These are phyloP conservation scores for Schizaphis graminum DNA, from an alignment of 2,888 invertebrate species.

Conservation along the genomic window DNA sequence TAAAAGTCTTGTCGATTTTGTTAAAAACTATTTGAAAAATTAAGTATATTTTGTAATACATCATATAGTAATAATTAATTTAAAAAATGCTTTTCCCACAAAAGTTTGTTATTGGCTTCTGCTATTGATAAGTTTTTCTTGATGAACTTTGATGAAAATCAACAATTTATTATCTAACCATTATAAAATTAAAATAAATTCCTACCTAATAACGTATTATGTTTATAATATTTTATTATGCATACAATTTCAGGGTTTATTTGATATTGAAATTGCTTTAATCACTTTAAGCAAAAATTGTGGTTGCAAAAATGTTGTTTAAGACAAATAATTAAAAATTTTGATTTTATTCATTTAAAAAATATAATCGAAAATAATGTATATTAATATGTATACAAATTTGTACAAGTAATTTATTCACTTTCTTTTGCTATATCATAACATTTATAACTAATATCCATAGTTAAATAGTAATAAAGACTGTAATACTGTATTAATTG, in stretches of 20 bases:
- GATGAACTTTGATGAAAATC: not conserved
- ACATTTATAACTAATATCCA: too few species aligned
- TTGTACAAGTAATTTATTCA: not conserved
- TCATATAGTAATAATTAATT: not conserved
- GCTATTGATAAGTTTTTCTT: not conserved
- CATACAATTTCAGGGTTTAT: not conserved
- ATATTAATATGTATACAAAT: not conserved
- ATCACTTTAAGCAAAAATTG: not conserved
- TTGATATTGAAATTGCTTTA: not conserved
- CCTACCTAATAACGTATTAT: not conserved
- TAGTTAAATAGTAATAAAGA: too few species aligned
- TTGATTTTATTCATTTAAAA: not conserved
- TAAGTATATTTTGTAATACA: not conserved
- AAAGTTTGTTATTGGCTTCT: not conserved
- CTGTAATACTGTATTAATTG: too few species aligned
- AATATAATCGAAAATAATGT: not conserved
- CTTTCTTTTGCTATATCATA: too few species aligned
- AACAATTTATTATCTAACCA: not conserved
- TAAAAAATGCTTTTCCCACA: not conserved
- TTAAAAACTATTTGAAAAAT: not conserved
- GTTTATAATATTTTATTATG: not conserved
- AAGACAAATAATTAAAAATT: not conserved
- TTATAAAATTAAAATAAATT: not conserved
- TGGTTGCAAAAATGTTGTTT: not conserved
- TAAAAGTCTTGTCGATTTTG: not conserved